These are phyloP conservation scores for Actinia equina DNA, from an alignment of 64 coral and sea anemone genomes.

Conservation along the genomic window DNA sequence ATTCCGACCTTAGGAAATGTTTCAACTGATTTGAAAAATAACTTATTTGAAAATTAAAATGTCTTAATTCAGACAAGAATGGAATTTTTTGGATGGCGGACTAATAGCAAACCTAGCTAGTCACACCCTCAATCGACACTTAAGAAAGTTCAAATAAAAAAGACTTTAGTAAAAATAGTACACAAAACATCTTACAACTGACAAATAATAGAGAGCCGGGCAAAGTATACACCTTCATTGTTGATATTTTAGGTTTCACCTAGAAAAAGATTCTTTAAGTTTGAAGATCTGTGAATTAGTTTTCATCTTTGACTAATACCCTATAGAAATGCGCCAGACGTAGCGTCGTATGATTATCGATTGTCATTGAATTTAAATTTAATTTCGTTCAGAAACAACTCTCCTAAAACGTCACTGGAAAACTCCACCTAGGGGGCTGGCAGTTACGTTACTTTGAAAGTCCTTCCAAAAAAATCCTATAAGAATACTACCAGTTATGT, in stretches of 20 bases:
- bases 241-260: background rate
- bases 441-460: background rate
- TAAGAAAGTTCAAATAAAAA: slow-evolving; percentile 17
- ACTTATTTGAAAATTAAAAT: background rate
- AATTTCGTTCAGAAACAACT: slow-evolving; percentile 23
- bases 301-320: background rate
- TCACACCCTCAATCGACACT: slow-evolving; percentile 3
- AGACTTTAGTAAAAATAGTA: background rate
- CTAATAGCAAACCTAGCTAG: background rate
- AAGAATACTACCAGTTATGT: background rate
- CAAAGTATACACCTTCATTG: background rate
- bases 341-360: background rate
- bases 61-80: background rate
- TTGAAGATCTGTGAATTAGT: background rate
- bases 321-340: slow-evolving; percentile 23
- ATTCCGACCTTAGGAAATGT: background rate
- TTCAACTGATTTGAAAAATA: background rate
- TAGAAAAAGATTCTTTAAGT: background rate
- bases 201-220: background rate
- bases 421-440: slow-evolving; percentile 8
- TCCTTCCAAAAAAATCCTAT: background rate
- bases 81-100: background rate
- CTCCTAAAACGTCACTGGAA: slow-evolving; percentile 7
- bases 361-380: slow-evolving; percentile 35
- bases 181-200: background rate